A percentile compares a stretch with the other conserved stretches of the same genome.
These are phyloP conservation scores for Sepiola atlantica DNA, from an alignment of 2,888 invertebrate genomes.

Conservation along the genomic window DNA sequence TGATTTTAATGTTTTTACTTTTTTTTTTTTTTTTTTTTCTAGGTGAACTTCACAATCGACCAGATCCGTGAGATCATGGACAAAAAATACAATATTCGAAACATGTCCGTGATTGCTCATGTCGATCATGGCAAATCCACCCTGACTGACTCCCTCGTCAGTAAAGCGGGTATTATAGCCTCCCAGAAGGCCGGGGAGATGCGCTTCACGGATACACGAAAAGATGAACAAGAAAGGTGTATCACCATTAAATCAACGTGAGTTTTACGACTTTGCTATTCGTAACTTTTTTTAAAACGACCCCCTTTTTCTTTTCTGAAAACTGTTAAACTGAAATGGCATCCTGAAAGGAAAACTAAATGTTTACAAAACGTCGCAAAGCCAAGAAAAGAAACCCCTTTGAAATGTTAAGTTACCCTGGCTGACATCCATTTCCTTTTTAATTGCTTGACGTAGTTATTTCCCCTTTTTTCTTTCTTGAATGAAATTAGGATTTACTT, in stretches of 20 bases:
- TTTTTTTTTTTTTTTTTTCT: slow-evolving; percentile 50
- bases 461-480: too few species aligned
- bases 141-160: slow-evolving; percentile 98
- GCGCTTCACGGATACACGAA: slow-evolving; percentile 98
- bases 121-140: slow-evolving; percentile 99
- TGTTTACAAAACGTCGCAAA: too few species aligned
- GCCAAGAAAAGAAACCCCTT: too few species aligned
- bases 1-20: neutral
- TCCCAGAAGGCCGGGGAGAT: slow-evolving; percentile 99
- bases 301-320: too few species aligned
- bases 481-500: too few species aligned
- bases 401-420: too few species aligned
- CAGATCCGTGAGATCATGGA: slow-evolving; percentile 99
- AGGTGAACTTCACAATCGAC: slow-evolving; percentile 99
- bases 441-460: too few species aligned
- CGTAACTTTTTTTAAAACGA: too few species aligned
- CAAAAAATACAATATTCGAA: slow-evolving; percentile 99
- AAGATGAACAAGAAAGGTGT: slow-evolving; percentile 99
- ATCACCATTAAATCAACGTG: slow-evolving; percentile 99
- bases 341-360: too few species aligned
- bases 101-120: slow-evolving; percentile 99
- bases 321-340: too few species aligned
- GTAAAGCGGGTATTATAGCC: slow-evolving; percentile 99
- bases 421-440: too few species aligned
- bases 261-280: too few species aligned